A percentile compares a stretch with the other conserved stretches of the same genome.
phyloP scores from a whole-genome alignment of 2,797 vertebrate genomes.

The Galagoides demidoff region DNA sequence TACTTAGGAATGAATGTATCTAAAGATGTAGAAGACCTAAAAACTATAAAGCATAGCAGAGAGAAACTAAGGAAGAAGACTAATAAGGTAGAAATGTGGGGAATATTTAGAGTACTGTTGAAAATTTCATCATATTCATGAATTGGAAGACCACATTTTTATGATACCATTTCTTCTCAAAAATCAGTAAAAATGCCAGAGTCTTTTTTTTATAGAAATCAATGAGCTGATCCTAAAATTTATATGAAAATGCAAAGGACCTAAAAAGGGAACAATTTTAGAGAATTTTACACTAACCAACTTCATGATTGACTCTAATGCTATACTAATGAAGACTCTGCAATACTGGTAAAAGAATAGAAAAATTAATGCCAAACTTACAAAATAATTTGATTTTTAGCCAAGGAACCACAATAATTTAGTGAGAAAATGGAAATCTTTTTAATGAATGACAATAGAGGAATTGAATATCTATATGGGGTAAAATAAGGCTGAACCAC shows the following conservation, averaged over 20 bases:
- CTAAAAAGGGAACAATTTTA: background rate
- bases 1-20: background rate
- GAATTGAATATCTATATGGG: background rate
- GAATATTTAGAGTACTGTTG: constrained; percentile 38
- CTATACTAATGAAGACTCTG: background rate
- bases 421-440: background rate
- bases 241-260: background rate
- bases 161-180: background rate
- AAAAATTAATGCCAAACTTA: background rate
- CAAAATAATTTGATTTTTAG: background rate
- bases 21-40: background rate
- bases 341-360: background rate
- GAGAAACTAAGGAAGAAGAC: background rate
- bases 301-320: background rate
- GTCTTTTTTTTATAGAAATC: background rate
- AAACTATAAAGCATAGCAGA: background rate
- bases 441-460: background rate
- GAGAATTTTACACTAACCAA: background rate
- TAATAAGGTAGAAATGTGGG: background rate
- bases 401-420: background rate
- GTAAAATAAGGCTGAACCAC: background rate
- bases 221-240: constrained; percentile 18
- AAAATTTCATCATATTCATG: background rate
- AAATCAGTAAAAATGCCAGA: background rate
- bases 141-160: background rate